Evolutionary conservation across 2,797 vertebrate species (phyloP).

Genomic region (Hoplostethus mediterraneus): DNA sequence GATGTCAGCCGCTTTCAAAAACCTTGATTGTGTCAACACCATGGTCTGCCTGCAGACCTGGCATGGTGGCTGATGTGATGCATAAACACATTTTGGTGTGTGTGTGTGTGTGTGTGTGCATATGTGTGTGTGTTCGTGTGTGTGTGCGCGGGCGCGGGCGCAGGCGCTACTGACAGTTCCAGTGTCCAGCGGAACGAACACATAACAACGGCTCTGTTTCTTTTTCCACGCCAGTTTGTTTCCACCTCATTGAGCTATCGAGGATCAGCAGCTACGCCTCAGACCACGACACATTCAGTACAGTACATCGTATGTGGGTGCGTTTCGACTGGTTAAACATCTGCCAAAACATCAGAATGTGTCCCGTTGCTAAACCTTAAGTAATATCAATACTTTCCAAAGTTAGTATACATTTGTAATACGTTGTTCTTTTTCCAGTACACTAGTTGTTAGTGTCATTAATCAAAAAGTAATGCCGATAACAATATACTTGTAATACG

Average conservation of each 20-base stretch:
- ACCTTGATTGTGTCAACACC: slow-evolving; percentile 42
- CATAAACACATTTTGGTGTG: slow-evolving; percentile 36
- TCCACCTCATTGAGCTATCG: not conserved
- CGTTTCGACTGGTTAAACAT: not conserved
- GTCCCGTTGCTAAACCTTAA: slow-evolving; percentile 10
- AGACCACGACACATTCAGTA: slow-evolving; percentile 20
- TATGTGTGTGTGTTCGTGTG: slow-evolving; percentile 3
- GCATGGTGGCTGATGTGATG: slow-evolving; percentile 44
- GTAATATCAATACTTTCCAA: slow-evolving; percentile 17
- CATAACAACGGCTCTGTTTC: slow-evolving; percentile 37
- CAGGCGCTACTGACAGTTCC: slow-evolving; percentile 17
- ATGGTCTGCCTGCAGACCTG: slow-evolving; percentile 60
- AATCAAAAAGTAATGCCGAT: not conserved
- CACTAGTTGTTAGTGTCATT: slow-evolving; percentile 36
- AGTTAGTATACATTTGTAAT: slow-evolving; percentile 3
- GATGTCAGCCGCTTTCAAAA: not conserved
- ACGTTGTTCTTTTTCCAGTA: not conserved
- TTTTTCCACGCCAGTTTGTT: slow-evolving; percentile 42
- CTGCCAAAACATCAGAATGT: not conserved
- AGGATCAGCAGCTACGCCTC: not conserved
- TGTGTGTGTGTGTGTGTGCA: slow-evolving; percentile 24
- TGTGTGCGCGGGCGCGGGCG: slow-evolving; percentile 10
- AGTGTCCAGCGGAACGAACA: slow-evolving; percentile 36
- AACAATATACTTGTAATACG: not conserved
- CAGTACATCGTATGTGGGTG: slow-evolving; percentile 19